Percentiles rank a stretch among this genome's conserved stretches.
Conservation (phyloP, 2,797 vertebrate genomes). For the Limosa lapponica region DNA sequence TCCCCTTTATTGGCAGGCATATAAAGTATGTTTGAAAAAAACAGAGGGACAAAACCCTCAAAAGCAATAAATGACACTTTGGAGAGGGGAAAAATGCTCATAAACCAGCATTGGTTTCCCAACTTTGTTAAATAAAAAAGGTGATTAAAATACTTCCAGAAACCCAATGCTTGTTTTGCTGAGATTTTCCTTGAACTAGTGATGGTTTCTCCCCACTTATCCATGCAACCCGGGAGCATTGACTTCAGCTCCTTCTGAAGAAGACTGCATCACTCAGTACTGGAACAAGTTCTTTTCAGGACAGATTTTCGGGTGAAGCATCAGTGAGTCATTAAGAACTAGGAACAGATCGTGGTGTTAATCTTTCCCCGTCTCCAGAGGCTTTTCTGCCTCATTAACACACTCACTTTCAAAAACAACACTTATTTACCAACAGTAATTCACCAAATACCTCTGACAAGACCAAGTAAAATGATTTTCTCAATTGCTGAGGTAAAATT, state of each 20-base stretch:
- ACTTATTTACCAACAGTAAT: neutral
- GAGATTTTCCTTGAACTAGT: constrained; percentile 4
- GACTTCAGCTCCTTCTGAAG: constrained; percentile 9
- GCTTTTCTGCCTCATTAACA: neutral
- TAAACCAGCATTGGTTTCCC: constrained; percentile 36
- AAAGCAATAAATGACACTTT: constrained; percentile 49
- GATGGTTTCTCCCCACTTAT: neutral
- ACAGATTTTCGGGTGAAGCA: neutral
- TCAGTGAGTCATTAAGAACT: neutral
- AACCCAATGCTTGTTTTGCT: constrained; percentile 6
- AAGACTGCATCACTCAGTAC: neutral
- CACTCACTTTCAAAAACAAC: neutral
- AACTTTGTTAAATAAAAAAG: constrained; percentile 43
- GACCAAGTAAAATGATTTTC: neutral
- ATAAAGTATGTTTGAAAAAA: constrained; percentile 38
- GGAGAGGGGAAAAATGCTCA: neutral
- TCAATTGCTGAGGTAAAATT: neutral
- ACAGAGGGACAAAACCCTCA: neutral
- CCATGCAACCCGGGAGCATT: neutral
- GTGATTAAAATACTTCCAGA: constrained; percentile 45
- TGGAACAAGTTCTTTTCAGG: neutral
- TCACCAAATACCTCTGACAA: neutral
- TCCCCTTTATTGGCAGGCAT: constrained; percentile 51
- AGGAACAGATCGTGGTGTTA: neutral
- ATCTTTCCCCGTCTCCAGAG: neutral